Base-by-base conservation (phyloP, 2,888 invertebrate genomes). In the Nephrotoma appendiculata region DNA sequence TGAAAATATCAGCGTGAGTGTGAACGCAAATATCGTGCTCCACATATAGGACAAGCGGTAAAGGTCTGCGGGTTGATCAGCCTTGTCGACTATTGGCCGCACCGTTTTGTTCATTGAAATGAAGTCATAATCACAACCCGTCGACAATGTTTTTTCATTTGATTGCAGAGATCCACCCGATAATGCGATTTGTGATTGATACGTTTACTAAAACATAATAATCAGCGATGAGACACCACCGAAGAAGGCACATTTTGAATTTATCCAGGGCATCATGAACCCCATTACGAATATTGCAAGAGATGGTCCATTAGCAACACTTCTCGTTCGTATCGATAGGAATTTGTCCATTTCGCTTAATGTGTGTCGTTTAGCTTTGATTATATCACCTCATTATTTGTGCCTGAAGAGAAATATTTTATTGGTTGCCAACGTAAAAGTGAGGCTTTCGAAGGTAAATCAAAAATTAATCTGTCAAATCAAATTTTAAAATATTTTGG, bases 251-350 rank as follows among this genome's bases (percentile, higher is more conserved):
- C 95, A 95, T 95, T 84, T 93, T 95, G 52, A 41, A 42, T 42
- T 84, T 84, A 84, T 84, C 84, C 84, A 84, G 6, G 84, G 84
- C 41, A 84, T 84, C 57, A 92, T 92, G 0, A 95, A 93, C 0
- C 95, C 95, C 89, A 96, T 93, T 0, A 94, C 92, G 89, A 96
- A 96, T 86, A 96, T 94, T 85, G 95, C 96, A 2, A 95, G 91
- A 86, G 95, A 93, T 0, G 95, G 95, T 0, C 95, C 95, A 92
- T 94, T 94, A 0, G 94, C 93, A 89, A 95, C 94, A 0, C 95
- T 94, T 88, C 94, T 93, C 41, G 94, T 91, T 7, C 94, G 94
- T 90, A 94, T 93, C 0, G 94, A 93, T 88, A 95, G n/a, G n/a
- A n/a, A n/a, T n/a, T n/a, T n/a, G n/a, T n/a, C n/a, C n/a, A n/a